Conservation (phyloP, 2,113 vertebrate genomes). For the Peromyscus leucopus region DNA sequence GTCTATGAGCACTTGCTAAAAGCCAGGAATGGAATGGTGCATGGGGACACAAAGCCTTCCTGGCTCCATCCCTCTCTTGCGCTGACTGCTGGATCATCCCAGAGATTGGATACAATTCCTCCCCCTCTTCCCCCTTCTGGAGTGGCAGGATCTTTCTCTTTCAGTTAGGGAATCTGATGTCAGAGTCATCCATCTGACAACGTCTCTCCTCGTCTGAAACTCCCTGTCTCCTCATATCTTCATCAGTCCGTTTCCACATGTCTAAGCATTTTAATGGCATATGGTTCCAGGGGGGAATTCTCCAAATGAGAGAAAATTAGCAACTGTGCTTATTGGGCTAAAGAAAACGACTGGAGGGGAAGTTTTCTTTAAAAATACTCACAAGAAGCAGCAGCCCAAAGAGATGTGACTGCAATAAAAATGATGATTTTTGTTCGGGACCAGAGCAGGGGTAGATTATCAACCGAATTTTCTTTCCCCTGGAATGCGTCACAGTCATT, state of each 20-base stretch:
- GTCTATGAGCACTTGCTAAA: background rate
- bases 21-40: rapidly evolving
- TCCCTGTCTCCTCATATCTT: slow-evolving; percentile 89
- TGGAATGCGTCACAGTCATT: slow-evolving; percentile 81
- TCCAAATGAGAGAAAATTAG: slow-evolving; percentile 83
- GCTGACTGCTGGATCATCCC: background rate
- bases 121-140: slow-evolving; percentile 6
- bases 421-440: slow-evolving; percentile 68
- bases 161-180: slow-evolving; percentile 80
- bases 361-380: slow-evolving; percentile 57
- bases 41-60: too few species aligned
- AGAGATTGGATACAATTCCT: background rate
- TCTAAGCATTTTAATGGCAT: slow-evolving; percentile 91
- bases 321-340: slow-evolving; percentile 82
- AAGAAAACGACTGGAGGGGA: slow-evolving; percentile 73
- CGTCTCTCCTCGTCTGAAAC: slow-evolving; percentile 83
- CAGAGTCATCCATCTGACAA: slow-evolving; percentile 89
- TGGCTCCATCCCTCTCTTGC: background rate
- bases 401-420: slow-evolving; percentile 66
- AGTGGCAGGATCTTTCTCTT: slow-evolving; percentile 80
- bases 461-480: slow-evolving; percentile 62
- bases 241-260: slow-evolving; percentile 89
- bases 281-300: slow-evolving; percentile 84
- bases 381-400: slow-evolving; percentile 57
- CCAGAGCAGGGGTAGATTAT: slow-evolving; percentile 25